These are phyloP conservation scores for Eilema caniola DNA, from an alignment of 2,888 invertebrate genomes.

Conservation along the genomic window DNA sequence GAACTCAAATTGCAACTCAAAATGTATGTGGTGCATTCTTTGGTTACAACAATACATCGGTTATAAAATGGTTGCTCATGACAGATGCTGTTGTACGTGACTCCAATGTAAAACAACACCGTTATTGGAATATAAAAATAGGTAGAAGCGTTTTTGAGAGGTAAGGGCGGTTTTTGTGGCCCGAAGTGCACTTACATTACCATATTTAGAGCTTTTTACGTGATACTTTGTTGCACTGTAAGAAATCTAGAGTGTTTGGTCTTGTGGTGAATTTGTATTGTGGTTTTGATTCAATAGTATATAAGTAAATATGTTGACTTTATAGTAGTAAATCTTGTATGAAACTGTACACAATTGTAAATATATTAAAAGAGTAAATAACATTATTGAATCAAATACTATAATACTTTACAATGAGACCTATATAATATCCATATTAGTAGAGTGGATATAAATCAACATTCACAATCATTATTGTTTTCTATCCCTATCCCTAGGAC, in stretches of 20 bases:
- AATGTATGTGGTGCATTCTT: conserved; percentile 55
- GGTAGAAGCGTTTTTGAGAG: conserved; percentile 53
- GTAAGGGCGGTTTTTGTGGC: conserved; percentile 44
- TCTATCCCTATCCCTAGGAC: too few species aligned
- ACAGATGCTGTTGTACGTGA: conserved; percentile 78
- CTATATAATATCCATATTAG: too few species aligned
- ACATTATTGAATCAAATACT: too few species aligned
- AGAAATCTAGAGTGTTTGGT: conserved; percentile 9
- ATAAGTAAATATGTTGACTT: background rate
- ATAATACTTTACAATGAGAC: too few species aligned
- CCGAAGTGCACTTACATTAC: conserved; percentile 48
- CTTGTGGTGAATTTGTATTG: conserved; percentile 3
- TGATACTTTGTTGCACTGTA: conserved; percentile 24
- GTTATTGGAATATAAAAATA: conserved; percentile 70
- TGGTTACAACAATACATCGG: conserved; percentile 70
- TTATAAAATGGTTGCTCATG: conserved; percentile 70
- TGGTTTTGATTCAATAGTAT: background rate
- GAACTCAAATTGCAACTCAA: conserved; percentile 32
- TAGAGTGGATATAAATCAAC: too few species aligned
- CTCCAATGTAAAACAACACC: conserved; percentile 71
- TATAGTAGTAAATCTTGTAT: background rate
- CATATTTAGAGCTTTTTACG: conserved; percentile 44
- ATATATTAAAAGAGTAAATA: too few species aligned
- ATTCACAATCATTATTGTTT: too few species aligned
- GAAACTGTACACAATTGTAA: background rate